Base-by-base conservation (phyloP, 1,140 invertebrate genomes). In the Formica exsecta region DNA sequence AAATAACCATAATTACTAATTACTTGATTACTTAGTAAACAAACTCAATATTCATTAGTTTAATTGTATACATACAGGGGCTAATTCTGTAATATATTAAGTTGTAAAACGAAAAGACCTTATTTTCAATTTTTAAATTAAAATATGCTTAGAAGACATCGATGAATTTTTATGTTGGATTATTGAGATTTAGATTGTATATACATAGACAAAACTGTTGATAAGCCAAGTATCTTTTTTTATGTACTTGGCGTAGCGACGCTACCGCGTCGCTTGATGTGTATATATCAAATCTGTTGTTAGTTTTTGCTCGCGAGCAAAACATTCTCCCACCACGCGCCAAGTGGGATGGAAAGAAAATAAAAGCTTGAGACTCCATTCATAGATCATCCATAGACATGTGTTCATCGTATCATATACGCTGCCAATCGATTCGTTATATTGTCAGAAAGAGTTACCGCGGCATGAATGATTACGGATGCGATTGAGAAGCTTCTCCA, bases 1-100 rank as follows among this genome's bases (percentile, higher is more conserved):
- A 32, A 75, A 75, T 75, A 75, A 61, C 36, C 36, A 75, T 41
- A 77, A 36, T 65, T 77, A 77, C 41, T 65, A 65, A 65, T 77
- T 36, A 65, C 57, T 77, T 65, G 75, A 77, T 77, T 65, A 61
- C 74, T 77, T 77, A 77, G 38, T 48, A 65, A 77, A 64, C n/a
- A 77, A 22, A 65, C 25, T 77, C 61, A 41, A 44, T 48, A 48
- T 19, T 41, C 61, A 65, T 77, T 77, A 77, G 44, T 48, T 77
- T 48, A 13, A 66, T 65, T 77, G 48, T 61, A 77, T 65, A 65
- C 32, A 65, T 74, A 74, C 13, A 2, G 25, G 8, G 25, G 16
- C 11, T 25, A 77, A 48, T 65, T 77, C 25, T 48, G 29, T 44
- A 77, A 65, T 77, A 19, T 48, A 65, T 44, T 44, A 76, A 76